Evolutionary conservation across 2,113 vertebrate species (phyloP).

Genomic region (Leptocoma aspasia): DNA sequence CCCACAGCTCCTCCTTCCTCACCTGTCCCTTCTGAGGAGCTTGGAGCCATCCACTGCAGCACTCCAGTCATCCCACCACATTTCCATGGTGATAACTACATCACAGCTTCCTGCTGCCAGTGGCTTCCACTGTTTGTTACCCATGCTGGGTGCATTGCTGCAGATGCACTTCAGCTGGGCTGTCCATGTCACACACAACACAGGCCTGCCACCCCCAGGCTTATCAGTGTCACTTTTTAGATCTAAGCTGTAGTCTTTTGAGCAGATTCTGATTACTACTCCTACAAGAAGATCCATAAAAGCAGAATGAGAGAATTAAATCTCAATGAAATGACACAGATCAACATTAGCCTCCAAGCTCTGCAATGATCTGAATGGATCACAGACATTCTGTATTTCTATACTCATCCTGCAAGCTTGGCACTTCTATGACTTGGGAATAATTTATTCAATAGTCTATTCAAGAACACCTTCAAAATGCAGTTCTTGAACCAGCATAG

Average conservation of each 20-base stretch:
- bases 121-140: not conserved
- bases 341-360: not conserved
- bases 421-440: not conserved
- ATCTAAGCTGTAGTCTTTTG: not conserved
- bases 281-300: not conserved
- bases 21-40: not conserved
- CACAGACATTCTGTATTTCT: not conserved
- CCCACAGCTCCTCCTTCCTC: not conserved
- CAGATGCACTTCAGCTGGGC: not conserved
- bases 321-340: not conserved
- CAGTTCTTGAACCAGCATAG: not conserved
- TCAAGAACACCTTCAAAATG: not conserved
- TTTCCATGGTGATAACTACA: not conserved
- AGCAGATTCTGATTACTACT: not conserved
- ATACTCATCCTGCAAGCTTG: not conserved
- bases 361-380: not conserved
- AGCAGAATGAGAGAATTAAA: not conserved
- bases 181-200: not conserved
- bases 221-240: not conserved
- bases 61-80: not conserved
- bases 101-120: not conserved
- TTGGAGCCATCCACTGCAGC: not conserved
- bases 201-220: fast-evolving
- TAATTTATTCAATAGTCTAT: not conserved
- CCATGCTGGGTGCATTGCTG: not conserved